Evolutionary conservation across 2,113 vertebrate genomes (phyloP).

Genomic region (Alouatta palliata): DNA sequence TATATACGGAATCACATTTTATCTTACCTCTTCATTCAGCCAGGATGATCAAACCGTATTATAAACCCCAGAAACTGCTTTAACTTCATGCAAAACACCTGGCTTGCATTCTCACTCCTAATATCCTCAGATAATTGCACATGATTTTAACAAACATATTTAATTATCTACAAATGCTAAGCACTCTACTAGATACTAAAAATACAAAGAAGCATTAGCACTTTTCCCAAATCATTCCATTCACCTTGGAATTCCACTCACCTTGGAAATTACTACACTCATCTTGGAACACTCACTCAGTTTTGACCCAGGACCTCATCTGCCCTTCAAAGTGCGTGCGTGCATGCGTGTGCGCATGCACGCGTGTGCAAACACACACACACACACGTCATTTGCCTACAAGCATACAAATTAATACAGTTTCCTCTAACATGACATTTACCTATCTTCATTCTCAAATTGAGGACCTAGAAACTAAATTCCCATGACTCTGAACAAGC

Average conservation of each 20-base stretch:
- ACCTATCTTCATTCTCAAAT: conserved; percentile 9
- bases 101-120: conserved; percentile 1
- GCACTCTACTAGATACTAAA: neutral
- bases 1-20: conserved; percentile 62
- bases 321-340: neutral
- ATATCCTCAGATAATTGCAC: neutral
- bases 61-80: conserved; percentile 37
- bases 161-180: conserved; percentile 29
- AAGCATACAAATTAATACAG: neutral
- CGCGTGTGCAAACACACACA: neutral
- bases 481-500: neutral
- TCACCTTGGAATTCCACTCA: neutral
- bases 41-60: conserved; percentile 37
- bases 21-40: conserved; percentile 46
- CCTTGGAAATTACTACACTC: neutral
- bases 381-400: neutral
- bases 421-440: conserved; percentile 40
- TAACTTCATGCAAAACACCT: conserved; percentile 51
- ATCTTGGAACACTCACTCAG: neutral
- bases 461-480: conserved; percentile 32
- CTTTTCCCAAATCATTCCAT: neutral
- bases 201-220: conserved; percentile 17
- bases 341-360: neutral
- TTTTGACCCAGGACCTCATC: neutral
- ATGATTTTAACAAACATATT: conserved; percentile 36